These are phyloP conservation scores for Ladona fulva DNA, from an alignment of 1,140 invertebrate species.

Conservation along the genomic window DNA sequence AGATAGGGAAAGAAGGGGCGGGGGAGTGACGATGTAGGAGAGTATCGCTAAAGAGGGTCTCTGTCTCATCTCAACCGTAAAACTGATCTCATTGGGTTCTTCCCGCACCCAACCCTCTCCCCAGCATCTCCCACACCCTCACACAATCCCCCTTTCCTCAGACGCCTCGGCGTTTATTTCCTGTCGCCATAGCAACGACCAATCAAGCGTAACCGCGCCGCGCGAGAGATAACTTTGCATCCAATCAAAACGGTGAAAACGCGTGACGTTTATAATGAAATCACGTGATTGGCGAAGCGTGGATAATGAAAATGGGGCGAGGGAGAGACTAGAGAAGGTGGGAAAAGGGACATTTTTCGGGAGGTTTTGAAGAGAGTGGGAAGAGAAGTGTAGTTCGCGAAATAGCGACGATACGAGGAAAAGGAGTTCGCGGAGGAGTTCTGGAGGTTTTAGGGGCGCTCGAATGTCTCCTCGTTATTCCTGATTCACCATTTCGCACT, in stretches of 20 bases:
- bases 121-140: neutral
- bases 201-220: constrained; percentile 24
- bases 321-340: neutral
- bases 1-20: neutral
- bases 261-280: constrained; percentile 26
- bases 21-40: neutral
- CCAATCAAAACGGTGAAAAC: constrained; percentile 24
- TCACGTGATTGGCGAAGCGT: constrained; percentile 25
- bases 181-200: constrained; percentile 24
- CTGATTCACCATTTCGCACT: too few species aligned
- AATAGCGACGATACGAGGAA: too few species aligned
- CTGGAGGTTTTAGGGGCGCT: too few species aligned
- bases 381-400: too few species aligned
- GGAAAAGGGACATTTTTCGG: too few species aligned
- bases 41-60: neutral
- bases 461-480: too few species aligned
- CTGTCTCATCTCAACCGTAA: constrained; percentile 16
- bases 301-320: constrained; percentile 22
- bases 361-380: too few species aligned
- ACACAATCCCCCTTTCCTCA: neutral
- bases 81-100: constrained; percentile 22
- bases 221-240: constrained; percentile 24
- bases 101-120: too few species aligned
- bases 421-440: too few species aligned
- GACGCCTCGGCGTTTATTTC: constrained; percentile 22